These are phyloP conservation scores for Odontesthes bonariensis DNA, from an alignment of 2,113 vertebrate genomes.

Conservation along the genomic window DNA sequence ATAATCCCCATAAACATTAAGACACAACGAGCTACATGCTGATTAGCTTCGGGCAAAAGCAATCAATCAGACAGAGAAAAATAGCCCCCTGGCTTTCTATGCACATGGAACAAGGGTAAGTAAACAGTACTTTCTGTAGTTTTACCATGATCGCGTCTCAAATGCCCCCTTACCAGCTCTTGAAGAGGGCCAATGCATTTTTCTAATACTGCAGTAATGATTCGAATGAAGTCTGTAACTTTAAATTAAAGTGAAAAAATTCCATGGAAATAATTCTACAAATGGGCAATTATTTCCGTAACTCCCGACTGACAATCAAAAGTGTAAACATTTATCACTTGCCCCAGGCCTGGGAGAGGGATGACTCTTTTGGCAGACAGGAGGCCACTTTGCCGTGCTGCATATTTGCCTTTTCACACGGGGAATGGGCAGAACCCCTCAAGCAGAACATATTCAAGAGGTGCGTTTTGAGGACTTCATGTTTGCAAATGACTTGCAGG, in stretches of 20 bases:
- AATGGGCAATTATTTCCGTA: constrained; percentile 66
- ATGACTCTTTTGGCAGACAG: constrained; percentile 77
- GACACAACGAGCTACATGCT: constrained; percentile 79
- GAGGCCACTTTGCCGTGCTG: constrained; percentile 80
- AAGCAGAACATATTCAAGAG: constrained; percentile 86
- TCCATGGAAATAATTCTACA: constrained; percentile 67
- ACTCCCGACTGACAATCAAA: constrained; percentile 75
- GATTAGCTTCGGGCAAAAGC: constrained; percentile 77
- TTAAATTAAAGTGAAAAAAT: constrained; percentile 74
- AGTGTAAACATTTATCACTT: constrained; percentile 84
- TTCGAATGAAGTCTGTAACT: constrained; percentile 65
- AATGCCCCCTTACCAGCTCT: constrained; percentile 38
- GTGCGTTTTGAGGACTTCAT: constrained; percentile 82
- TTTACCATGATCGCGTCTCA: constrained; percentile 30
- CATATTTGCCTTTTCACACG: constrained; percentile 81
- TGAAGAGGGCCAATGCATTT: constrained; percentile 42
- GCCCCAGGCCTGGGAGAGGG: constrained; percentile 75
- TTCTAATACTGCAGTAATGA: constrained; percentile 31
- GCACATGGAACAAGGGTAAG: constrained; percentile 64
- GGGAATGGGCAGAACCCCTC: constrained; percentile 83
- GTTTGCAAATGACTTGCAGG: constrained; percentile 86
- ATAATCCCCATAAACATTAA: constrained; percentile 84
- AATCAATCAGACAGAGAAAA: constrained; percentile 80
- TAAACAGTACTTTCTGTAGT: constrained; percentile 54
- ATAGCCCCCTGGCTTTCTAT: constrained; percentile 62